These are phyloP conservation scores for Patella caerulea DNA, from an alignment of 2,888 invertebrate genomes.

Conservation along the genomic window DNA sequence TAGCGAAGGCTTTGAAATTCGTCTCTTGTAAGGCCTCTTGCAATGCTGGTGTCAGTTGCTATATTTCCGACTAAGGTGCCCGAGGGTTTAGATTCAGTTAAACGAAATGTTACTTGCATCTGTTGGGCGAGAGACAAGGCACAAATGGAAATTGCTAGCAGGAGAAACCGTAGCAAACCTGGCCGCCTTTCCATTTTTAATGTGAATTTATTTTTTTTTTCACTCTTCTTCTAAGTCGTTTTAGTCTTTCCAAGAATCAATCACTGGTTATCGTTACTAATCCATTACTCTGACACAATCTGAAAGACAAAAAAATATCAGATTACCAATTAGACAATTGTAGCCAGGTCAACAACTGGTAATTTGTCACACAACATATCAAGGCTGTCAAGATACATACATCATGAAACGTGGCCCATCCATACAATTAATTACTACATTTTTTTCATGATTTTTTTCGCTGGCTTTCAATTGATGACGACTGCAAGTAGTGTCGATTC, in stretches of 20 bases:
- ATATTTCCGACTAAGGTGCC: conserved; percentile 50
- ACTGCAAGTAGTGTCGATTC: too few relatives aligned
- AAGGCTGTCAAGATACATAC: too few relatives aligned
- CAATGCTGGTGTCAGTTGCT: conserved; percentile 35
- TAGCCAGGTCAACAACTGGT: not conserved
- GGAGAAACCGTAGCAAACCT: not conserved
- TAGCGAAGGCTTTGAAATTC: conserved; percentile 34
- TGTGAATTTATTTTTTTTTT: not conserved
- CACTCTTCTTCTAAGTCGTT: not conserved
- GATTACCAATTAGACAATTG: conserved; percentile 6
- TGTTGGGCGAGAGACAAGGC: conserved; percentile 17
- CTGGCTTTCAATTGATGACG: too few relatives aligned
- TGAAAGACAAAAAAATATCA: conserved; percentile 7
- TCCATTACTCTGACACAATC: not conserved
- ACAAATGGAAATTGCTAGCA: not conserved
- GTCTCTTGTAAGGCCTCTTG: conserved; percentile 29
- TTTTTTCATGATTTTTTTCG: not conserved
- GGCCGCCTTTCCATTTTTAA: conserved; percentile 2
- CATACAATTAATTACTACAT: not conserved
- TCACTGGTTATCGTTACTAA: not conserved
- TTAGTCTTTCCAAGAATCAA: not conserved
- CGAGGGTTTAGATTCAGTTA: conserved; percentile 43
- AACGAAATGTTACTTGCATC: conserved; percentile 29
- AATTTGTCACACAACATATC: not conserved
- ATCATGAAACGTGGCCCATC: not conserved